phyloP scores from a whole-genome alignment of 2,797 vertebrate genomes.

The Taeniopygia guttata region DNA sequence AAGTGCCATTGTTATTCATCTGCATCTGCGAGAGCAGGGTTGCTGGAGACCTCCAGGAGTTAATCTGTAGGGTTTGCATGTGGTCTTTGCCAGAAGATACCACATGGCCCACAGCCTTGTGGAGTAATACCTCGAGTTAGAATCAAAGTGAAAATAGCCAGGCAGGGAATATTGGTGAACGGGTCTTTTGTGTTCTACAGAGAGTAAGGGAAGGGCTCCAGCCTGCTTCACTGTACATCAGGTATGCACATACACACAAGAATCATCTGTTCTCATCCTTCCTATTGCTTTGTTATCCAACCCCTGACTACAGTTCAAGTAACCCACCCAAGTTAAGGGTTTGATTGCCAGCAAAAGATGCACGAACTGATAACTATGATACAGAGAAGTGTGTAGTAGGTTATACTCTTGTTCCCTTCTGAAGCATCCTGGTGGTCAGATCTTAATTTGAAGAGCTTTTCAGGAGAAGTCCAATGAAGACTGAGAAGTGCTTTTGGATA shows the following conservation, averaged over 20 bases:
- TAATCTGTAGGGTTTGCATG: background rate
- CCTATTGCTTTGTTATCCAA: background rate
- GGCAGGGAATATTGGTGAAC: background rate
- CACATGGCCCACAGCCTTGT: background rate
- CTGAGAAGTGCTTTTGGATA: background rate
- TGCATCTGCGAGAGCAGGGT: background rate
- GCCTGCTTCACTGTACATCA: background rate
- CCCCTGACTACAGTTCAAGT: background rate
- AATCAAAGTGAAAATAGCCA: background rate
- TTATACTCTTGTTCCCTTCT: background rate
- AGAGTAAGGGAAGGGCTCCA: background rate
- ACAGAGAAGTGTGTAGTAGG: background rate
- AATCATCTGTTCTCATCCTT: background rate
- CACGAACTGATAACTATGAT: background rate
- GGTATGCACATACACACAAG: rapidly evolving
- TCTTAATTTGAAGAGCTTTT: background rate
- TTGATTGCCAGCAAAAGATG: background rate
- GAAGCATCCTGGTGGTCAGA: background rate
- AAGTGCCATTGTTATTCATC: background rate
- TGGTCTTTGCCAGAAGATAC: background rate
- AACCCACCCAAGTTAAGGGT: background rate
- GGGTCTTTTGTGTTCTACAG: background rate
- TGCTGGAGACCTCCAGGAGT: background rate
- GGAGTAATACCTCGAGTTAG: background rate
- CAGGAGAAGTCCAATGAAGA: background rate